Percentiles rank a stretch among this genome's conserved stretches.
These are phyloP conservation scores for Garrulus glandarius DNA, from an alignment of 2,797 vertebrate species.

Conservation along the genomic window DNA sequence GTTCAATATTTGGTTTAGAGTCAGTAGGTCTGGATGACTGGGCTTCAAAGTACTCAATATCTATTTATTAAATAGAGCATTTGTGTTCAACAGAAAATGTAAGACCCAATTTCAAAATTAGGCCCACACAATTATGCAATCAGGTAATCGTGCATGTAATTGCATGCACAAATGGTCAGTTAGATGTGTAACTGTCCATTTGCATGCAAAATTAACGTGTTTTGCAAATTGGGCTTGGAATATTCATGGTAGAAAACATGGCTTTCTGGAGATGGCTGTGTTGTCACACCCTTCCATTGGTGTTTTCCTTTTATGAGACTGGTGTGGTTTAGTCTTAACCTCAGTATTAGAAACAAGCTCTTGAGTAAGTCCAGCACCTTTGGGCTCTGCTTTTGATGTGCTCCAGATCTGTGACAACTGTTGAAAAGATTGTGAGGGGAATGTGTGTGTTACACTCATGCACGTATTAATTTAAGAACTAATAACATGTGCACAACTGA, in stretches of 20 bases:
- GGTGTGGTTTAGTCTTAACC: not conserved
- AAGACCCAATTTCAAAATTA: slow-evolving; percentile 26
- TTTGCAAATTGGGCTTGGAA: not conserved
- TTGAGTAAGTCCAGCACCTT: rapidly evolving
- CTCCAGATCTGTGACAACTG: not conserved
- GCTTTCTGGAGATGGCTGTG: not conserved
- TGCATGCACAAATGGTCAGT: slow-evolving; percentile 43
- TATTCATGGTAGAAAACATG: not conserved
- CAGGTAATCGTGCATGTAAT: slow-evolving; percentile 23
- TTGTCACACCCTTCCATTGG: not conserved
- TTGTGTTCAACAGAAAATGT: not conserved
- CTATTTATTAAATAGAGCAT: not conserved
- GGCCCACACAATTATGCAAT: not conserved
- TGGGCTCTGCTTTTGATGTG: not conserved
- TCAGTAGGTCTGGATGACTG: not conserved
- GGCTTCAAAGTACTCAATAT: not conserved
- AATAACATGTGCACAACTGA: rapidly evolving
- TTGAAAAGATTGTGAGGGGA: not conserved
- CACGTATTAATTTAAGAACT: not conserved
- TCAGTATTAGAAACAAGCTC: not conserved
- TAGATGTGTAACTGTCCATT: slow-evolving; percentile 44
- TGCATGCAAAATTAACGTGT: not conserved
- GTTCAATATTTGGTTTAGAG: not conserved
- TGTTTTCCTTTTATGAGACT: not conserved
- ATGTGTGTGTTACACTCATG: not conserved